Base-by-base conservation (phyloP, 2,113 vertebrate genomes). In the Proteles cristata region DNA sequence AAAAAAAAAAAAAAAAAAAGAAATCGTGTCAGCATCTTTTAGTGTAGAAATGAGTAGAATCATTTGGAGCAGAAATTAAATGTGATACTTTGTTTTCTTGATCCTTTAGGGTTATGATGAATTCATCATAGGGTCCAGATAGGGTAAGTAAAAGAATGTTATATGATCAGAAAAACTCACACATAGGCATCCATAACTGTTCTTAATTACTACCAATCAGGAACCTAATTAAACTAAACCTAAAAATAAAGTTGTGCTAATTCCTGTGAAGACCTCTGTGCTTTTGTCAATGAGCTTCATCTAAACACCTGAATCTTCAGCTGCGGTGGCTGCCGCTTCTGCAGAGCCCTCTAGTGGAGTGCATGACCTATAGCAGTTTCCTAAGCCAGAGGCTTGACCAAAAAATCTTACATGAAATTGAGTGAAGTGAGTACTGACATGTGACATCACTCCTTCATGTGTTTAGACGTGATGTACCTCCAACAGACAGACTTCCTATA, bases 321-420 rank as follows among this genome's bases (percentile, higher is more conserved):
- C n/a, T 1, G 26, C 11, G 4, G 65, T 31, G 61, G 71, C 90
- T 88, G 28, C 93, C 68, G 95, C 94, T 93, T 97, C 94, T 80
- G 48, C 25, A 63, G 61, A 84, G 97, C 97, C 98, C 98, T 98
- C 98, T 98, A 93, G 96, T 97, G 98, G 98, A 94, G 0, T 0
- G 0, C 7, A 26, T 28, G 12, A 9, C 12, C 8, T 76, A 89
- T 71, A 68, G 58, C 94, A 69, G 43, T 58, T 82, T 86, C 65
- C 63, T 73, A 69, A 90, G 0, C 33, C 26, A 53, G 45, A 16
- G 19, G 1, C 2, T 89, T 71, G 31, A 66, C 65, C 76, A 86
- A 89, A 35, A 88, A n/a, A 53, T 66, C 26, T 55, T 71, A 63
- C 31, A n/a, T 65, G 83, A 69, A 96, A 93, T 81, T 1, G 0